Conservation (phyloP, 2,888 invertebrate species). For the Synergus gifuensis region DNA sequence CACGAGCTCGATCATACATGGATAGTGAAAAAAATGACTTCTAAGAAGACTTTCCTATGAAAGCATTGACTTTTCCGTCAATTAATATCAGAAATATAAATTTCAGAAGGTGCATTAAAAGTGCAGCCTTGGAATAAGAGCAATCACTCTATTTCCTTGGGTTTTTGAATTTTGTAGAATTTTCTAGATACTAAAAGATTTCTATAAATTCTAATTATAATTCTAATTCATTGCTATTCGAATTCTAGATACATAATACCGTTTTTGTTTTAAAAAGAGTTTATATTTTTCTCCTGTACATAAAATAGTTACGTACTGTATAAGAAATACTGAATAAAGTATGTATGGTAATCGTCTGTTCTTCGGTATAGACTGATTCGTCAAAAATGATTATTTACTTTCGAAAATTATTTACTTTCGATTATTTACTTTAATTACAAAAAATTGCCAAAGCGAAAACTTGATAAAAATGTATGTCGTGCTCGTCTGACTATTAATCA, state of each 20-base stretch:
- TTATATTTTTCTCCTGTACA: constrained; percentile 21
- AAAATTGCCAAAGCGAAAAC: background rate
- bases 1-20: constrained; percentile 20
- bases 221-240: background rate
- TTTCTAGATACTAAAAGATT: constrained; percentile 1
- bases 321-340: background rate
- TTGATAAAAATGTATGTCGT: background rate
- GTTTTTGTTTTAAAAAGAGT: constrained; percentile 2
- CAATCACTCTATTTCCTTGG: background rate
- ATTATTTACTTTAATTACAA: too few species aligned
- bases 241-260: background rate
- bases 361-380: background rate
- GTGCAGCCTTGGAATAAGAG: background rate
- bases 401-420: background rate
- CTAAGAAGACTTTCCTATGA: too few species aligned
- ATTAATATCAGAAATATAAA: constrained; percentile 2
- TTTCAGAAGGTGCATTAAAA: background rate
- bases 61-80: background rate
- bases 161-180: background rate
- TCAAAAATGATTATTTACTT: background rate
- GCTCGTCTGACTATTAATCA: constrained; percentile 7
- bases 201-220: background rate
- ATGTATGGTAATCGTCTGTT: background rate
- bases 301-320: background rate
- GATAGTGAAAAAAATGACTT: background rate